Evolutionary conservation across 2,797 vertebrate species (phyloP), one percentile per base, ranked within the genome.

Genomic region (Crotalus adamanteus): DNA sequence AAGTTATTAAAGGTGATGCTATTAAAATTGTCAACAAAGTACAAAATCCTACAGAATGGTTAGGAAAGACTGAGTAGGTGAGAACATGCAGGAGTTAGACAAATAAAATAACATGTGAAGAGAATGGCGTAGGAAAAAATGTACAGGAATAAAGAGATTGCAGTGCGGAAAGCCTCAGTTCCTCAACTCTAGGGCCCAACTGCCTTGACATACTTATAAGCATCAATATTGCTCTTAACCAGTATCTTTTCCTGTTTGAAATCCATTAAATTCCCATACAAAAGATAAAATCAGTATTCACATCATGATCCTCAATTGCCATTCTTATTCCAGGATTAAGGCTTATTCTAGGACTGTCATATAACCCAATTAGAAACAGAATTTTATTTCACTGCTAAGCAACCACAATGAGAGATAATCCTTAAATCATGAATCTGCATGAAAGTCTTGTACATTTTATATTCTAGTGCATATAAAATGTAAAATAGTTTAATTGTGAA

Each of bases 251-350:
- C 94, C 92, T 94, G 85, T 92, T 94, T 96, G 94, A 96, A 96
- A 95, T 91, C 92, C 69, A 92, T 90, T 87, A 42, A 90, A 3
- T 53, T 87, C 55, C 65, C 31, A 60, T 12, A 90, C 20, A 56
- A 25, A 90, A 4, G 6, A 37, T 20, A 51, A 69, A 90, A 83
- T 87, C 89, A 95, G 61, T 94, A 95, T 93, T 95, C 90, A 93
- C 92, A 95, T 95, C 61, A 93, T 90, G 92, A 89, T 95, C 96
- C 93, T 31, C 94, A 95, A 95, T 93, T 95, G 96, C n/a, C 56
- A 88, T 61, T 93, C 63, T 28, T 42, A 88, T 28, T 88, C 6
- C 14, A 59, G 22, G 57, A 85, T 63, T 69, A 94, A n/a, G 25
- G 87, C 91, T 95, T 92, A 89, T 93, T 93, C 94, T 25, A 47